Conservation (phyloP, 30 jellyfish, hydroid and myxozoan genomes). For the Morbakka virulenta region DNA sequence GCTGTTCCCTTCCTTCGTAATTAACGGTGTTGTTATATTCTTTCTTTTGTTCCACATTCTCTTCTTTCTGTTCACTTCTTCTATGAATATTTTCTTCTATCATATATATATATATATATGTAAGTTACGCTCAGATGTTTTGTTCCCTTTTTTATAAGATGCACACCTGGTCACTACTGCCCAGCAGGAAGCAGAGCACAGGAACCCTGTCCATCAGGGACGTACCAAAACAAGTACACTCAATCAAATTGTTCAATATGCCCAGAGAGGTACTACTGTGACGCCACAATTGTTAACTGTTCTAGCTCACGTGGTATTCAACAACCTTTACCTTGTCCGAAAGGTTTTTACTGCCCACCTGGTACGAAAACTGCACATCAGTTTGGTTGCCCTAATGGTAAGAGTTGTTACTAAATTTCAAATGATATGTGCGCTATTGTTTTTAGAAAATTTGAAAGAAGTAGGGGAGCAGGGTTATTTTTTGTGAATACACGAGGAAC, state of each 20-base stretch:
- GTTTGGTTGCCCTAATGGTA: conserved; percentile 78
- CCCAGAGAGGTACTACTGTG: conserved; percentile 83
- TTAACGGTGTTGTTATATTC: too few species aligned
- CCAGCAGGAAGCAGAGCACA: conserved; percentile 81
- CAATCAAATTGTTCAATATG: conserved; percentile 61
- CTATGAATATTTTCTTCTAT: too few species aligned
- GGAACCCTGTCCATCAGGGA: conserved; percentile 82
- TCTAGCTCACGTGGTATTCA: conserved; percentile 68
- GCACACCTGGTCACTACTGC: conserved; percentile 94
- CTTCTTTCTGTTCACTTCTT: too few species aligned
- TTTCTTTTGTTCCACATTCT: too few species aligned
- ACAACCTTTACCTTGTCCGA: conserved; percentile 74
- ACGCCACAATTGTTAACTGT: conserved; percentile 66
- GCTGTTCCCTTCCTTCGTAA: too few species aligned
- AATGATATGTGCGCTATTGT: too few species aligned
- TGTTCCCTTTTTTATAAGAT: conserved; percentile 20
- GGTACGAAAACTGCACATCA: conserved; percentile 74
- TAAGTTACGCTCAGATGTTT: not conserved
- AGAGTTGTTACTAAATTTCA: too few species aligned
- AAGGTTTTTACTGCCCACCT: conserved; percentile 78
- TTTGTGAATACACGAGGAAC: too few species aligned
- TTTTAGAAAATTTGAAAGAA: too few species aligned
- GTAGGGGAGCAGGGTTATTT: too few species aligned
- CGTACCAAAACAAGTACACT: conserved; percentile 78
- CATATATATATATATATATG: too few species aligned